Conservation (phyloP, 2,797 vertebrate genomes). For the Paramormyrops hopkinsi region DNA sequence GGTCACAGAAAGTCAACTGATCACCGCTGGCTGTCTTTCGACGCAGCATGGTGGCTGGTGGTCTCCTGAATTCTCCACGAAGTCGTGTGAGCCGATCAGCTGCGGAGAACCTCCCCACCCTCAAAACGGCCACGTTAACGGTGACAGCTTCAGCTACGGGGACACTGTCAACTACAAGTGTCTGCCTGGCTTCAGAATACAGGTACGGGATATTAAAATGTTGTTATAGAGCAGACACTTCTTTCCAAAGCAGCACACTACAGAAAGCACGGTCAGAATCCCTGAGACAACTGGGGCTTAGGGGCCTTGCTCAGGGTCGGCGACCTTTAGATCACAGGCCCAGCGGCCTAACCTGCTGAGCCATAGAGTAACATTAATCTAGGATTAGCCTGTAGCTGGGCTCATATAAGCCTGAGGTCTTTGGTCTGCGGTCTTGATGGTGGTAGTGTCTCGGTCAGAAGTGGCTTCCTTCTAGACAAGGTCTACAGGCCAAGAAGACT, state of each 20-base stretch:
- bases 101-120: conserved; percentile 73
- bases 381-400: background rate
- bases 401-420: background rate
- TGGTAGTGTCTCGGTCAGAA: background rate
- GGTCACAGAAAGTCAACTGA: background rate
- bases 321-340: background rate
- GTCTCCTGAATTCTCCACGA: conserved; percentile 70
- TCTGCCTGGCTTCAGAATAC: conserved; percentile 76
- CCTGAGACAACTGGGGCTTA: background rate
- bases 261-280: background rate
- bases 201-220: conserved; percentile 58
- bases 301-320: background rate
- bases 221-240: background rate
- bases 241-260: background rate
- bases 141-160: conserved; percentile 70
- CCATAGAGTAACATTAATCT: background rate
- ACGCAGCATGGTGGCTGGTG: conserved; percentile 73
- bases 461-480: background rate
- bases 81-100: conserved; percentile 69
- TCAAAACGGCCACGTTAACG: conserved; percentile 67
- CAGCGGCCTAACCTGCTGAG: background rate
- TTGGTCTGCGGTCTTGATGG: background rate
- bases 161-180: conserved; percentile 75
- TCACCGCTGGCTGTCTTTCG: conserved; percentile 19
- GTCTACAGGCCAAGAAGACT: background rate